phyloP scores from a whole-genome alignment of 2,113 vertebrate genomes.

The Serilophus lunatus region DNA sequence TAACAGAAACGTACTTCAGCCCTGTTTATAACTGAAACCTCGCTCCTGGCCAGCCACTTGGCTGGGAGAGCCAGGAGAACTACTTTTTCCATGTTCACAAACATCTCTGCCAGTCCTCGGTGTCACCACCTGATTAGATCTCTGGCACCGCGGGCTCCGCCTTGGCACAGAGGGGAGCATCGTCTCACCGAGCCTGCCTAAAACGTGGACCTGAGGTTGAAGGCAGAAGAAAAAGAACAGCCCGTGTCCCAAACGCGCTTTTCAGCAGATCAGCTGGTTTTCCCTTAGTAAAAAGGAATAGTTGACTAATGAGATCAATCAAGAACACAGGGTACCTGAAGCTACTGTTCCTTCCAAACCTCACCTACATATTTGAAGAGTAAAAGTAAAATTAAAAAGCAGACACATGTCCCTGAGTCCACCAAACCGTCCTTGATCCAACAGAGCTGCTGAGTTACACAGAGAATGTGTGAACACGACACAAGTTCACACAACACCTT shows the following conservation, averaged over 20 bases:
- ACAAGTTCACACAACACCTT: not conserved
- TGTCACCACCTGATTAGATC: slow-evolving; percentile 60
- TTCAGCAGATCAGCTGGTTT: not conserved
- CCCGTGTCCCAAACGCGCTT: not conserved
- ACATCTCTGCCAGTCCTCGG: not conserved
- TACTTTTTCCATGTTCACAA: slow-evolving; percentile 28
- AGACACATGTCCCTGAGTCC: not conserved
- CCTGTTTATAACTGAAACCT: not conserved
- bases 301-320: not conserved
- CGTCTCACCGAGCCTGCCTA: not conserved
- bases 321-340: not conserved
- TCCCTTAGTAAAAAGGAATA: not conserved
- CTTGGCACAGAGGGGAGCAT: not conserved
- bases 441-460: not conserved
- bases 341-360: not conserved
- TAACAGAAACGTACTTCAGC: not conserved
- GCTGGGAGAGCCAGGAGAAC: not conserved
- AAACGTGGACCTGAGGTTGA: not conserved
- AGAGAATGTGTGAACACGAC: not conserved
- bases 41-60: not conserved
- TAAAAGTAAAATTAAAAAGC: not conserved
- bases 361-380: not conserved
- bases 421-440: not conserved
- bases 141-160: not conserved
- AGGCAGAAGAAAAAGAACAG: not conserved